Evolutionary conservation across 2,888 invertebrate genomes (phyloP), one percentile per base, ranked within the genome.

Genomic region (Elaeidobius kamerunicus): DNA sequence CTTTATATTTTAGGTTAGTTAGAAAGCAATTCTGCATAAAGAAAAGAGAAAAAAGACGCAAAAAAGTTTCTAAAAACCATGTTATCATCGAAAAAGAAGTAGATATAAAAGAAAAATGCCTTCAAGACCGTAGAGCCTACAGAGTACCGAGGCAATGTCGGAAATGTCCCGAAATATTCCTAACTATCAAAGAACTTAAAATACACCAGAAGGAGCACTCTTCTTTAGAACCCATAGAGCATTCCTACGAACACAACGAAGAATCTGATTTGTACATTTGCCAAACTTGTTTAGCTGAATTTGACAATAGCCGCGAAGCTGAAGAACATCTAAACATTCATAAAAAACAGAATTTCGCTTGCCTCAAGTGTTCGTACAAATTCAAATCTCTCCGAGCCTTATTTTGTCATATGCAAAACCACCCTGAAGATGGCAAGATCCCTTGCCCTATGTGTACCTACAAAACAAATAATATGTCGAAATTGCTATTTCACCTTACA

Each of bases 281-380:
- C 46, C 63, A 63, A 40, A 65, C 61, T 6, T 65, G 66, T 35
- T 63, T 63, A 0, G 63, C 63, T 1, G 63, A 64, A 41, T 65
- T 60, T 44, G 61, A 60, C 47, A 55, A 54, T 16, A 30, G 50
- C 7, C 44, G 56, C 1, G 61, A 63, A 30, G 54, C 56, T 19
- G 67, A 68, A 38, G 63, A 64, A 18, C 70, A 70, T 45, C 58
- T 69, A 3, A 65, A 67, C 40, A 59, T 57, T 2, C 66, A 67
- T 56, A 44, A 43, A 9, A 60, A 61, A 4, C 62, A 63, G 40
- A 62, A 58, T 27, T 82, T 78, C 56, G 78, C 77, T 0, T 73
- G 73, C 49, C 55, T 63, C 1, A 60, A 61, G 14, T 73, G 73
- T 51, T 55, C 65, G 23, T 58, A 65, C 30, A 61, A 60, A 30